Conservation (phyloP, 2,888 invertebrate genomes). For the Synergus laeviventris region DNA sequence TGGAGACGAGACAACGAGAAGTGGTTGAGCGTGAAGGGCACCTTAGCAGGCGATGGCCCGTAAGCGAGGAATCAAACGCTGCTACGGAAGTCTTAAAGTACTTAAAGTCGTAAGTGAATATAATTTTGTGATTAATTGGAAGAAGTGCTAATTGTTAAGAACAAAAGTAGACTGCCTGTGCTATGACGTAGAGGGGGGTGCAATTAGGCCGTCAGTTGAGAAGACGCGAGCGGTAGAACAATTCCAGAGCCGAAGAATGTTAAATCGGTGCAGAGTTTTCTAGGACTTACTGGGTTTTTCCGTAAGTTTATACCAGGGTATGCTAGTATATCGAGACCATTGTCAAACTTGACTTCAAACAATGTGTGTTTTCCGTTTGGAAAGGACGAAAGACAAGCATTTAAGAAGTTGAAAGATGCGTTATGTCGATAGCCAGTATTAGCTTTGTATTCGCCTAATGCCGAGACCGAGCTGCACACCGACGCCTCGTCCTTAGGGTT, state of each 20-base stretch:
- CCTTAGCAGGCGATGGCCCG: too few relatives aligned
- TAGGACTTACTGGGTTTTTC: constrained; percentile 53
- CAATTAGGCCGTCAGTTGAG: constrained; percentile 1
- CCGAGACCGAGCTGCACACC: too few relatives aligned
- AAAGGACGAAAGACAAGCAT: constrained; percentile 18
- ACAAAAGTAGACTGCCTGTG: too few relatives aligned
- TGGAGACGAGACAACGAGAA: too few relatives aligned
- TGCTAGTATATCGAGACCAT: constrained; percentile 56
- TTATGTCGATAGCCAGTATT: constrained; percentile 37
- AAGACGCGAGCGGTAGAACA: too few relatives aligned
- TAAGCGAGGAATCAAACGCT: too few relatives aligned
- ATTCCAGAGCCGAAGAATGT: too few relatives aligned
- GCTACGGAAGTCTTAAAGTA: too few relatives aligned
- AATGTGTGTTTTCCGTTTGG: constrained; percentile 50
- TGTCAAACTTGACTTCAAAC: constrained; percentile 56
- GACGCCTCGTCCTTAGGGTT: too few relatives aligned
- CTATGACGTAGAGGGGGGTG: too few relatives aligned
- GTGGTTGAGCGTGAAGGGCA: too few relatives aligned
- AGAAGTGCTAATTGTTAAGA: not conserved
- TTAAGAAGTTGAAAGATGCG: not conserved
- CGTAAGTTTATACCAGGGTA: constrained; percentile 52
- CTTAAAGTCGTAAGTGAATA: not conserved
- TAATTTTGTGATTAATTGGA: not conserved
- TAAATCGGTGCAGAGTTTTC: constrained; percentile 54
- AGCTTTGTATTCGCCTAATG: not conserved